A percentile compares a stretch with the other conserved stretches of the same genome.
Conservation (phyloP, 2,797 vertebrate genomes). For the Emydoidea blandingii region DNA sequence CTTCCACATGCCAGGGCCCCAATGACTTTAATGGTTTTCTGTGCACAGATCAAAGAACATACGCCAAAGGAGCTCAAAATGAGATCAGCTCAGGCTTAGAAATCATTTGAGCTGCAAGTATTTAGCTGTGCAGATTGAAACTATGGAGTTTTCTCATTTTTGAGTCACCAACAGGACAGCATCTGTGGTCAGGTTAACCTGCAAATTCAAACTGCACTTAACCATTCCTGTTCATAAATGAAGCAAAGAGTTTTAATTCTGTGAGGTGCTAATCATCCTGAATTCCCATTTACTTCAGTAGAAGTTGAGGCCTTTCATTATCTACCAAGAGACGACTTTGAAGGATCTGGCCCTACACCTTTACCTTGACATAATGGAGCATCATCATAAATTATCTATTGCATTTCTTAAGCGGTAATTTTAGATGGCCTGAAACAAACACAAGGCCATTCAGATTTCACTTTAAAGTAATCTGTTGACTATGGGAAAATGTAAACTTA, state of each 20-base stretch:
- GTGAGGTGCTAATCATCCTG: conserved; percentile 26
- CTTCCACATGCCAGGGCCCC: conserved; percentile 31
- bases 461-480: conserved; percentile 4
- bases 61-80: neutral
- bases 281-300: conserved; percentile 36
- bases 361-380: conserved; percentile 37
- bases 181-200: conserved; percentile 58
- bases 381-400: conserved; percentile 36
- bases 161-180: conserved; percentile 39
- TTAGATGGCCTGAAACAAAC: neutral
- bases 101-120: conserved; percentile 26
- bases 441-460: conserved; percentile 17
- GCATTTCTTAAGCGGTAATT: conserved; percentile 1
- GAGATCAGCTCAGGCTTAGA: neutral
- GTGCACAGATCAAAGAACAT: neutral
- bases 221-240: neutral
- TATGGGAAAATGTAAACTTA: conserved; percentile 50
- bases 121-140: conserved; percentile 44
- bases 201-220: conserved; percentile 59
- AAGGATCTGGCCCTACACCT: neutral
- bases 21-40: conserved; percentile 16
- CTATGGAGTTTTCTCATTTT: conserved; percentile 14
- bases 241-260: neutral
- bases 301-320: conserved; percentile 23
- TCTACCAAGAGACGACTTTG: neutral